phyloP scores from a whole-genome alignment of 2,113 vertebrate genomes.

The Pseudorectes ferrugineus region DNA sequence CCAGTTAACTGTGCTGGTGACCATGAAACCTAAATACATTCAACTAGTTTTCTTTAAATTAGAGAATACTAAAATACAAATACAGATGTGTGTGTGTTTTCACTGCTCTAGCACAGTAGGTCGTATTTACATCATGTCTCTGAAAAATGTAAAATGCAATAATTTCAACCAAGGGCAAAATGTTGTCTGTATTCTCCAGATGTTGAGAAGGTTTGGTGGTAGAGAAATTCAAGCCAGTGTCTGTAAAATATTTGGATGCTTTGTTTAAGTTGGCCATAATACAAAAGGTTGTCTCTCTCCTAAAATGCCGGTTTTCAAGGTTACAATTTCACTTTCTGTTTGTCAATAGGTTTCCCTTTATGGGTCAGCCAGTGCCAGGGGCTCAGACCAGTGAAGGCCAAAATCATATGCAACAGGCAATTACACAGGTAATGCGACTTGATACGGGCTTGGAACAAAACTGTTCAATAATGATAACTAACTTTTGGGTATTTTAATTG shows the following conservation, averaged over 20 bases:
- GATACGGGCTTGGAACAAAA: neutral
- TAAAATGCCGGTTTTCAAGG: neutral
- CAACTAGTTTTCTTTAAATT: neutral
- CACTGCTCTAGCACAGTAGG: neutral
- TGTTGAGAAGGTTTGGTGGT: neutral
- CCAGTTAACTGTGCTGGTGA: neutral
- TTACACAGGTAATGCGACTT: slow-evolving; percentile 77
- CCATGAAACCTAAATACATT: neutral
- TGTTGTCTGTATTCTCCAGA: neutral
- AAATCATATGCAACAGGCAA: slow-evolving; percentile 69
- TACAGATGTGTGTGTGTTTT: neutral
- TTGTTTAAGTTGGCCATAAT: neutral
- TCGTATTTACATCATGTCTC: neutral
- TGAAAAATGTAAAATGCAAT: neutral
- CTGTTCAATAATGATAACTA: neutral
- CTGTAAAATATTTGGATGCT: neutral
- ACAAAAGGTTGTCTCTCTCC: neutral
- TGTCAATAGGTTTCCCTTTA: slow-evolving; percentile 80
- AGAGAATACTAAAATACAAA: neutral
- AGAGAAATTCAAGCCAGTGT: neutral
- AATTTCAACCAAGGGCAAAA: neutral
- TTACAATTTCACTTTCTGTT: neutral
- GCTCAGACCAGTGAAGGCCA: slow-evolving; percentile 66
- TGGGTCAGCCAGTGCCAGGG: slow-evolving; percentile 75
- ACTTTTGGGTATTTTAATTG: neutral